These are phyloP conservation scores for Goniozus legneri DNA, from an alignment of 1,140 invertebrate genomes.

Conservation along the genomic window DNA sequence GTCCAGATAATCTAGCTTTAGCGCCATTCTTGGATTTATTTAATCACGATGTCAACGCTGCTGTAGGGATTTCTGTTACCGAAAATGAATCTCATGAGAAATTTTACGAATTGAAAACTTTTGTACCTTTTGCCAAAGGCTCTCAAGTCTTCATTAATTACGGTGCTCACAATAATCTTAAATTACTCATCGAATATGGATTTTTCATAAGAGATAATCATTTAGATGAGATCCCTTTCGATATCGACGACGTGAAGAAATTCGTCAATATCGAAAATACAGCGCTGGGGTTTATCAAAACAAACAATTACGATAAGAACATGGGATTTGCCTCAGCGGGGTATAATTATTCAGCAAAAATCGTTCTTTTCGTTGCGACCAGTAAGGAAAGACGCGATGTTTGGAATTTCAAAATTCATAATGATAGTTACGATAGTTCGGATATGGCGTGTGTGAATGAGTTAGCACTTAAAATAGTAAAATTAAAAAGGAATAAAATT, in stretches of 20 bases:
- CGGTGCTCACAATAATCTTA: conserved; percentile 66
- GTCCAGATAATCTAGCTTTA: conserved; percentile 63
- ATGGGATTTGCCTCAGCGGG: conserved; percentile 57
- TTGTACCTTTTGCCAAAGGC: conserved; percentile 49
- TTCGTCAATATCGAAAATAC: conserved; percentile 31
- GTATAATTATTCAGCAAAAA: conserved; percentile 56
- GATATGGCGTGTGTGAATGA: conserved; percentile 24
- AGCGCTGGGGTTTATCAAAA: conserved; percentile 51
- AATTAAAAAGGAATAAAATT: conserved; percentile 29
- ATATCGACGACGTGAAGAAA: conserved; percentile 49
- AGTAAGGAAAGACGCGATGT: conserved; percentile 24
- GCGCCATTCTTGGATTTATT: conserved; percentile 77
- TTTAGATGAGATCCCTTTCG: conserved; percentile 59
- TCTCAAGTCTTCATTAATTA: conserved; percentile 76
- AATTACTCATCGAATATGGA: conserved; percentile 72
- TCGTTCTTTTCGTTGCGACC: conserved; percentile 40
- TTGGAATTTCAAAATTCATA: conserved; percentile 42
- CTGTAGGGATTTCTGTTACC: conserved; percentile 53
- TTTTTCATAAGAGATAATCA: conserved; percentile 65
- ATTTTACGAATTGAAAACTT: conserved; percentile 58
- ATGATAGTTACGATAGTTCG: conserved; percentile 26
- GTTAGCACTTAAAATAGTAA: conserved; percentile 29
- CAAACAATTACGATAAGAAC: conserved; percentile 50
- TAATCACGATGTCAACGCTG: conserved; percentile 65
- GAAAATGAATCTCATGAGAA: conserved; percentile 39